Evolutionary conservation across 2,113 vertebrate genomes (phyloP), one percentile per base, ranked within the genome.

Genomic region (Connochaetes taurinus): DNA sequence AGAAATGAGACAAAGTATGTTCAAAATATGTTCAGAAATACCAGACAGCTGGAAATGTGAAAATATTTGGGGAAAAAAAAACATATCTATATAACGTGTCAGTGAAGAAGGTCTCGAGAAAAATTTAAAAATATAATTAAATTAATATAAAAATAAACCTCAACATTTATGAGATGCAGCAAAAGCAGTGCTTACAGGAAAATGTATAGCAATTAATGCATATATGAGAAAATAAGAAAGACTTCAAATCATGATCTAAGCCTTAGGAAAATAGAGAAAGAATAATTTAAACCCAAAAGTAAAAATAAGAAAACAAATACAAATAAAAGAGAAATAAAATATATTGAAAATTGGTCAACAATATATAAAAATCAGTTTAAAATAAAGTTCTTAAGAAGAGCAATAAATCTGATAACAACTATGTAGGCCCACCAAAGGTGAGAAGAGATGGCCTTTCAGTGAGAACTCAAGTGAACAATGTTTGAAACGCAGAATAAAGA

Each of bases 111-210:
- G 2, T 33, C 60, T 55, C 13, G 17, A 74, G 57, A 43, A 43
- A 50, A 47, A 40, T 47, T 83, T 19, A 11, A 58, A 67, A 71
- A 21, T 71, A 7, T 29, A 47, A 90, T 9, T 64, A n/a, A 15
- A 36, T 89, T 82, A 71, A 84, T 50, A 71, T 71, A 43, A 90
- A 89, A 83, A 64, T 64, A n/a, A 19, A 13, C 16, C 3, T 64
- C 52, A 40, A 74, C n/a, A 40, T 33, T 27, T 40, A 9, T 13
- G 33, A 90, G 52, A 74, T 50, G 87, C 62, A 50, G 78, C 58
- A 83, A 90, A 90, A 83, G 60, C 93, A 57, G 93, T 14, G 12
- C 19, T 64, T 53, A 43, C 27, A 94, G 85, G 85, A 81, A 33
- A 64, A 80, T 58, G 50, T 16, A 57, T 83, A 83, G 50, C 57